Conservation (phyloP, 2,797 vertebrate species). For the Paramormyrops hopkinsi region DNA sequence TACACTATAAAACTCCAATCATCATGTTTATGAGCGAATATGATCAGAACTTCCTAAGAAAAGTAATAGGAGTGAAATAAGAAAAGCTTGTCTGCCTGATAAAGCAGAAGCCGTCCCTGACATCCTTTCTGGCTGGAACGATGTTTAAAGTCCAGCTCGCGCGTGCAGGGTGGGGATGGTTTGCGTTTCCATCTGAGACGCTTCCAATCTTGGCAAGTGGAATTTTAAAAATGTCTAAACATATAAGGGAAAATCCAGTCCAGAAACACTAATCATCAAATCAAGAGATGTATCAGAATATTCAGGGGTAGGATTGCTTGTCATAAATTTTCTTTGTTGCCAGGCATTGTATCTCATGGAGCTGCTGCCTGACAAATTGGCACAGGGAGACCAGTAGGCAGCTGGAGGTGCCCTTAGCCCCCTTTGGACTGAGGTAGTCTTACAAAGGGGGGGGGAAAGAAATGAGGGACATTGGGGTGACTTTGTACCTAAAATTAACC, state of each 20-base stretch:
- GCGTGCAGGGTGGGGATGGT: not conserved
- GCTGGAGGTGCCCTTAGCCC: not conserved
- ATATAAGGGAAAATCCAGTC: not conserved
- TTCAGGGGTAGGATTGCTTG: not conserved
- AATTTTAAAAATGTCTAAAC: not conserved
- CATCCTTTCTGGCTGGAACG: not conserved
- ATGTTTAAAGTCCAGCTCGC: not conserved
- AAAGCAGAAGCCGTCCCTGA: not conserved
- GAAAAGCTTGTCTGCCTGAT: not conserved
- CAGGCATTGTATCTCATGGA: not conserved
- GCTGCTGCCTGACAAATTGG: not conserved
- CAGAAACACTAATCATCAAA: not conserved
- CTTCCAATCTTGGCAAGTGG: not conserved
- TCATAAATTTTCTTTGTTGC: not conserved
- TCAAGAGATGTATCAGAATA: not conserved
- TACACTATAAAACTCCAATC: not conserved
- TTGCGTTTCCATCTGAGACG: not conserved
- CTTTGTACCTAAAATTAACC: slow-evolving; percentile 9
- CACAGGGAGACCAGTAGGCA: not conserved
- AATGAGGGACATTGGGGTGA: not conserved
- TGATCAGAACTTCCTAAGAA: not conserved
- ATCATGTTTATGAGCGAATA: not conserved
- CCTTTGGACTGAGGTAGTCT: not conserved
- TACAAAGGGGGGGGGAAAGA: not conserved
- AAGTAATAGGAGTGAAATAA: not conserved